Evolutionary conservation across 2,888 invertebrate genomes (phyloP).

Genomic region (Oligia latruncula): DNA sequence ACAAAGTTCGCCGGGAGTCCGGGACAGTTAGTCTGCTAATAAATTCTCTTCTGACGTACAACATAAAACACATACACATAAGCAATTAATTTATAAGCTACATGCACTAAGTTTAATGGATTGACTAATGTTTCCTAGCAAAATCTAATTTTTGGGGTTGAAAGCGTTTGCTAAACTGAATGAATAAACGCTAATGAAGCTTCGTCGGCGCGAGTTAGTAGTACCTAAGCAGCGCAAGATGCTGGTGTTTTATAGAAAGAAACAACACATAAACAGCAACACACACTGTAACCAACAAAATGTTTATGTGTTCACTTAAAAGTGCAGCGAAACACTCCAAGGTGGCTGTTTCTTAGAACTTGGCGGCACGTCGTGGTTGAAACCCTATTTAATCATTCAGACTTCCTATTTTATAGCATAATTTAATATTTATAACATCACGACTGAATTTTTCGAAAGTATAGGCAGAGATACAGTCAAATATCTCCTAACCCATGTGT

Average conservation of each 20-base stretch:
- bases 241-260: background rate
- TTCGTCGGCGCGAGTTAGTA: background rate
- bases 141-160: conserved; percentile 13
- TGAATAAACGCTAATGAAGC: conserved; percentile 26
- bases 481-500: background rate
- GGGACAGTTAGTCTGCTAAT: background rate
- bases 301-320: conserved; percentile 50
- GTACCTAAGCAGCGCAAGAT: background rate
- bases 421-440: background rate
- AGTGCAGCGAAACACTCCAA: conserved; percentile 14
- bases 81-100: background rate
- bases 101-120: background rate
- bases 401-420: background rate
- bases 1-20: background rate
- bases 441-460: background rate
- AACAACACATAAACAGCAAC: background rate
- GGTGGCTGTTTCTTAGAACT: conserved; percentile 6
- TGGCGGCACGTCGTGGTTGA: conserved; percentile 9
- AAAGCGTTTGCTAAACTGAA: background rate
- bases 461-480: background rate
- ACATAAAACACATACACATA: background rate
- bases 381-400: background rate
- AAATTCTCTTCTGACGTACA: background rate
- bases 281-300: conserved; percentile 19
- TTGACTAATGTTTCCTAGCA: background rate